Base-by-base conservation (phyloP, 23 tunicate species). In the Phallusia fumigata region DNA sequence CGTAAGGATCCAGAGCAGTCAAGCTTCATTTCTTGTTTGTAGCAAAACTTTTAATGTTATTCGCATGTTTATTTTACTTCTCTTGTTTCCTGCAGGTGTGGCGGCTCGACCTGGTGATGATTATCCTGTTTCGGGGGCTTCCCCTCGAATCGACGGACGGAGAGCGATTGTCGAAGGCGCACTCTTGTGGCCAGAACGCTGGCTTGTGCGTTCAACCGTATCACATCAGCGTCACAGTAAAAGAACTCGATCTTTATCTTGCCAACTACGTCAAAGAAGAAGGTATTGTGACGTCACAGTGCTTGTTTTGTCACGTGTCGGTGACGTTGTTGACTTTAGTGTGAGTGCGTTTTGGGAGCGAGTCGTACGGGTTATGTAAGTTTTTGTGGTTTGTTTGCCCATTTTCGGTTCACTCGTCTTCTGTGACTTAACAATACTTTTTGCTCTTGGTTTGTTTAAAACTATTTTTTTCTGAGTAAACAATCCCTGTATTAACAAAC, bases 101-200 rank as follows among this genome's bases (percentile, higher is more conserved):
- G 99, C 84, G 99, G 24, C 84, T 97, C 22, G 99, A 97, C 78
- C 81, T 97, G 53, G 99, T 97, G 73, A 97, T 97, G 99, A 96
- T 97, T 0, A 97, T 97, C 50, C 74, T 97, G 34, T 97, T 97
- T 84, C 95, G 99, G 84, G 99, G 99, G 69, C 80, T 97, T 58
- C 99, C 99, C 65, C 87, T 97, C 52, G 99, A 97, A 52, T 92
- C 97, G 65, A 97, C 99, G 5, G 99, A 97, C 83, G 99, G 99
- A 35, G 99, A 97, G 53, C 78, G 99, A 30, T 65, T 97, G 75
- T 85, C 84, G 85, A 97, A 97, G 72, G 53, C 87, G 64, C 95
- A 87, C 58, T 36, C 85, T 49, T 97, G 99, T 81, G 99, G 99
- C 35, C 97, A 88, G 30, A 94, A 97, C 51, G 93, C 97, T 33